Conservation (phyloP, 2,888 invertebrate species). For the Holacanthella duospinosa region DNA sequence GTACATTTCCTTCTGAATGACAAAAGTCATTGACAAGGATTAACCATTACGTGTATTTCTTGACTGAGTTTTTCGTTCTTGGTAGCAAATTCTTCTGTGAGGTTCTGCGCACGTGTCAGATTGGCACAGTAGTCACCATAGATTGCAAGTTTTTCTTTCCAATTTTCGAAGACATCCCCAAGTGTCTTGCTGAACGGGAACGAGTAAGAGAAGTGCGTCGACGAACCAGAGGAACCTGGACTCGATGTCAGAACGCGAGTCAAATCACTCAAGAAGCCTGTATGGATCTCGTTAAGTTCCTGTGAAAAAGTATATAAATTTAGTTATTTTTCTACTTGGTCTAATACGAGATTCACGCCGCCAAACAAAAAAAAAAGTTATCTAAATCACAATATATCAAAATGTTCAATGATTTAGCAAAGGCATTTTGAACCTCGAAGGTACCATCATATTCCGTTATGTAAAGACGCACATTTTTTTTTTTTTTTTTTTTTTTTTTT, state of each 20-base stretch:
- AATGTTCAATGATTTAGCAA: no score
- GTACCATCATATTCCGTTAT: no score
- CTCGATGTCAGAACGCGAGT: slow-evolving; percentile 49
- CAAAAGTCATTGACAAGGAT: background rate
- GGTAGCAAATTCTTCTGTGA: slow-evolving; percentile 64
- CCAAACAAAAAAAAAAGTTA: no score
- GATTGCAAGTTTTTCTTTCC: slow-evolving; percentile 78
- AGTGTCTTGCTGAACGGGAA: slow-evolving; percentile 45
- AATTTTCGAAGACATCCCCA: slow-evolving; percentile 77
- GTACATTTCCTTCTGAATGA: no score
- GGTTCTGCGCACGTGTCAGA: slow-evolving; percentile 75
- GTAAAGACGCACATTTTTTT: background rate
- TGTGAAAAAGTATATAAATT: slow-evolving; percentile 13
- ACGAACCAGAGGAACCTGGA: slow-evolving; percentile 5
- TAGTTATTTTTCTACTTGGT: background rate
- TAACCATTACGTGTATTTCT: slow-evolving; percentile 52
- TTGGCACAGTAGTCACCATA: slow-evolving; percentile 96
- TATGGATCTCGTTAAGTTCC: slow-evolving; percentile 67
- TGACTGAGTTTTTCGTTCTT: slow-evolving; percentile 56
- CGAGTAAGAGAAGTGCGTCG: slow-evolving; percentile 42
- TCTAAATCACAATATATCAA: no score
- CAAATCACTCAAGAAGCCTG: slow-evolving; percentile 69
- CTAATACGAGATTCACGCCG: no score
- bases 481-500: background rate
- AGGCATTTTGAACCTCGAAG: no score